A percentile compares a stretch with the other conserved stretches of the same genome.
phyloP scores from a whole-genome alignment of 1,140 invertebrate species.

The Ostrea denselamellosa region DNA sequence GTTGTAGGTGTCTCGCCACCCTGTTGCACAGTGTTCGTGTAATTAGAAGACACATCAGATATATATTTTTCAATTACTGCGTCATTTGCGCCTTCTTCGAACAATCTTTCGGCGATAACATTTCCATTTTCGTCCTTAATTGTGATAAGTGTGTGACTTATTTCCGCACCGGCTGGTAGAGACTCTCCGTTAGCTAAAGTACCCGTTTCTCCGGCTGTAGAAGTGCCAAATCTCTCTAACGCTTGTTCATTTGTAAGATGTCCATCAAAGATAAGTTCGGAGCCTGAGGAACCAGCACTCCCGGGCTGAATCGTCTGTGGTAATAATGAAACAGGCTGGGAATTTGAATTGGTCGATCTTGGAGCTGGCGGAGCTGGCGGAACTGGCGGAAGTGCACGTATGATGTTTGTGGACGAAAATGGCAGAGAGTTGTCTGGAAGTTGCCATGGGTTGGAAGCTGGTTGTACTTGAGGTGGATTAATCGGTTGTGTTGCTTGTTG shows the following conservation, averaged over 20 bases:
- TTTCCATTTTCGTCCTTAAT: conserved; percentile 19
- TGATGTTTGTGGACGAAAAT: not conserved
- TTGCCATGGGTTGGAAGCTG: not conserved
- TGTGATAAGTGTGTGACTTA: not conserved
- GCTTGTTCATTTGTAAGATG: conserved; percentile 8
- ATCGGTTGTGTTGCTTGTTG: not conserved
- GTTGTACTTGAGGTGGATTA: not conserved
- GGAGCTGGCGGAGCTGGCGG: not conserved
- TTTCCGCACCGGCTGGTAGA: not conserved
- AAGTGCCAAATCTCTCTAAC: not conserved
- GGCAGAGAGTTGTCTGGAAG: not conserved
- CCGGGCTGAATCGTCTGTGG: not conserved
- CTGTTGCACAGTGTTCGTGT: not conserved
- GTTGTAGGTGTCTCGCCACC: not conserved
- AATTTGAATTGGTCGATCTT: not conserved
- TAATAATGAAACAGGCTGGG: not conserved
- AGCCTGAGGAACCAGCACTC: not conserved
- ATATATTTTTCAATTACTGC: conserved; percentile 30
- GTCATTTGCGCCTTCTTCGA: not conserved
- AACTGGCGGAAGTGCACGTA: not conserved
- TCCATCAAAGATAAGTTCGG: not conserved
- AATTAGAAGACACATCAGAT: not conserved
- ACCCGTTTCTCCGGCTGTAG: not conserved
- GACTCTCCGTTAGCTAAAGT: not conserved
- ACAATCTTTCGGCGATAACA: not conserved